These are phyloP conservation scores for Eptesicus fuscus DNA, from an alignment of 2,113 vertebrate species.

Conservation along the genomic window DNA sequence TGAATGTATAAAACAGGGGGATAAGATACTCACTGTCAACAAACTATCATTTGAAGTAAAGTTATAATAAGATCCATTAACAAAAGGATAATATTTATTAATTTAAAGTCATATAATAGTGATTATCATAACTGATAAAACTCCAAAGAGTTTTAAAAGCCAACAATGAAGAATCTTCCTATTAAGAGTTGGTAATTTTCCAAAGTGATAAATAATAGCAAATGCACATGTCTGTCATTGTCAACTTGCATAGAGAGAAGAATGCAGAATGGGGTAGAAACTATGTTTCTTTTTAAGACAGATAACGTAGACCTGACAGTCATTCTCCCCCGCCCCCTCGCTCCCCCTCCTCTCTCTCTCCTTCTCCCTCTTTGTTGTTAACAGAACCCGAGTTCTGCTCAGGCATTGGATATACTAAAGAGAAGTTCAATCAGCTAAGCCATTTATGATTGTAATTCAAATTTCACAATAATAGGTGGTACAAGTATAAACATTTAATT, in stretches of 20 bases:
- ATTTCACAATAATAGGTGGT: neutral
- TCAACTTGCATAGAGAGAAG: neutral
- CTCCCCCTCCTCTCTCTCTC: neutral
- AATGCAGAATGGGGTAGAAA: neutral
- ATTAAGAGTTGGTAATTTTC: neutral
- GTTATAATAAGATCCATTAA: neutral
- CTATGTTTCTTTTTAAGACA: neutral
- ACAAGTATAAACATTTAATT: neutral
- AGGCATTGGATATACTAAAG: neutral
- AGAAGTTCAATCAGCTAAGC: neutral
- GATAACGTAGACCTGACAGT: neutral
- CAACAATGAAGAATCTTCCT: neutral
- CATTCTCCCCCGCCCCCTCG: neutral
- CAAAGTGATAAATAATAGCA: neutral
- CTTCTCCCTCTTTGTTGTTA: neutral
- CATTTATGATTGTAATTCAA: neutral
- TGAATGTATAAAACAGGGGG: neutral
- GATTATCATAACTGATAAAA: neutral
- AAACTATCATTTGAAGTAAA: neutral
- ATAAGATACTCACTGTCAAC: neutral
- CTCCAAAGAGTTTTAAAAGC: neutral
- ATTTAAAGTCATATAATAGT: neutral
- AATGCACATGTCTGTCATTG: neutral
- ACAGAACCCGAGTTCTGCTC: neutral
- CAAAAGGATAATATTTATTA: neutral